Conservation (phyloP, 2,888 invertebrate genomes). For the Sinhomidia bicolor region DNA sequence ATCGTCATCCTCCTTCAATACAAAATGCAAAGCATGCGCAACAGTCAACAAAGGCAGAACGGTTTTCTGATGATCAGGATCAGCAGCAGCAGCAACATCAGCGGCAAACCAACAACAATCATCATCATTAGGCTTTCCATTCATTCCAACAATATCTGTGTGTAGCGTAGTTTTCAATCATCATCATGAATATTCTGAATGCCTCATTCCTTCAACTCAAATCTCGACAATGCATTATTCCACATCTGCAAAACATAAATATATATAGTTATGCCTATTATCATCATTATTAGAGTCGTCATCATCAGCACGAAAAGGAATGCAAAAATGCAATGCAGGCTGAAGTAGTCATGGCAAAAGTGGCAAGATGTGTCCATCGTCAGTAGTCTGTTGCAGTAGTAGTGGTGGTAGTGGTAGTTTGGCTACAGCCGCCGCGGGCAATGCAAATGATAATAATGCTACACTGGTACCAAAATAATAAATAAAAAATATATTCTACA, state of each 20-base stretch:
- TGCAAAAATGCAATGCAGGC: background rate
- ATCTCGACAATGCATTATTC: background rate
- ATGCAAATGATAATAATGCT: background rate
- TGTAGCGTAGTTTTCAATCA: background rate
- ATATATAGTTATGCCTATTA: no score
- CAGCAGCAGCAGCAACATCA: background rate
- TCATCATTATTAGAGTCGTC: background rate
- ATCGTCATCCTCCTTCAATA: background rate
- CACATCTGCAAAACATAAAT: background rate
- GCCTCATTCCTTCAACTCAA: background rate
- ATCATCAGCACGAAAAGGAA: background rate
- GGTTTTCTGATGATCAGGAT: background rate
- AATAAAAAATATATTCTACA: no score
- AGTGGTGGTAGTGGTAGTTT: no score
- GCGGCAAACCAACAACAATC: slow-evolving; percentile 4
- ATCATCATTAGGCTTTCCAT: slow-evolving; percentile 33
- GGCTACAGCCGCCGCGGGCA: background rate
- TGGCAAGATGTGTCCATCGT: background rate
- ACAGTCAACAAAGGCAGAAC: background rate
- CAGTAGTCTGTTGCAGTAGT: background rate
- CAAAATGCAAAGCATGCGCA: background rate
- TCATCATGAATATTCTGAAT: slow-evolving; percentile 34
- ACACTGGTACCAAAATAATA: no score
- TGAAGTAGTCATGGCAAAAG: background rate
- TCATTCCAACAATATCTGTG: background rate